Conservation (phyloP, 1,140 invertebrate species). For the Drosophila rhopaloa region DNA sequence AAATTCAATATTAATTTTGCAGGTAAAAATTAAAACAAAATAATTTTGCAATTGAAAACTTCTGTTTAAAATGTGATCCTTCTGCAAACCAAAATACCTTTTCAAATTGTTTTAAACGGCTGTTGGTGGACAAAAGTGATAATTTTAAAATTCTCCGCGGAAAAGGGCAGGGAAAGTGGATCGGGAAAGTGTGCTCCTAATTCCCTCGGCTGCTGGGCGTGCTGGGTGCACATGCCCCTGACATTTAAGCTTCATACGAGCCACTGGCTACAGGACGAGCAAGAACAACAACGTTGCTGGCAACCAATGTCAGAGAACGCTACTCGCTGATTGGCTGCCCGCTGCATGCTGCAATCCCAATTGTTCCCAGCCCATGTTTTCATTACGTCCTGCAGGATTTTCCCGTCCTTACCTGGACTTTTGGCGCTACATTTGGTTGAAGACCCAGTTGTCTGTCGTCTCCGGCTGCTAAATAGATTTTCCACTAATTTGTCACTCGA, state of each 20-base stretch:
- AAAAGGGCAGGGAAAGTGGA: conserved; percentile 1
- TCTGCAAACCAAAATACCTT: background rate
- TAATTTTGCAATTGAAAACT: background rate
- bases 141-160: conserved; percentile 22
- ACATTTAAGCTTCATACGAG: conserved; percentile 67
- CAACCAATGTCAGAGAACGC: conserved; percentile 74
- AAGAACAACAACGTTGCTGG: conserved; percentile 34
- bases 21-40: too few species aligned
- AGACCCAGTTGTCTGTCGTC: conserved; percentile 6
- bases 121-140: conserved; percentile 5
- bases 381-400: conserved; percentile 17
- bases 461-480: conserved; percentile 33
- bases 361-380: conserved; percentile 33
- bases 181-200: conserved; percentile 28
- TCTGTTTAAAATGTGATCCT: background rate
- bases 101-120: background rate
- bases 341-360: conserved; percentile 14
- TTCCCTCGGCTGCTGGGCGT: conserved; percentile 33
- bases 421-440: conserved; percentile 53
- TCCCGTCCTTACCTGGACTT: conserved; percentile 45
- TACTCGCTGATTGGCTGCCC: conserved; percentile 69
- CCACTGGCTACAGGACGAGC: conserved; percentile 36
- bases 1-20: too few species aligned
- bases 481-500: conserved; percentile 31
- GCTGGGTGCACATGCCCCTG: conserved; percentile 71